Evolutionary conservation across 1,140 invertebrate genomes (phyloP).

Genomic region (Aphelenchoides fujianensis): DNA sequence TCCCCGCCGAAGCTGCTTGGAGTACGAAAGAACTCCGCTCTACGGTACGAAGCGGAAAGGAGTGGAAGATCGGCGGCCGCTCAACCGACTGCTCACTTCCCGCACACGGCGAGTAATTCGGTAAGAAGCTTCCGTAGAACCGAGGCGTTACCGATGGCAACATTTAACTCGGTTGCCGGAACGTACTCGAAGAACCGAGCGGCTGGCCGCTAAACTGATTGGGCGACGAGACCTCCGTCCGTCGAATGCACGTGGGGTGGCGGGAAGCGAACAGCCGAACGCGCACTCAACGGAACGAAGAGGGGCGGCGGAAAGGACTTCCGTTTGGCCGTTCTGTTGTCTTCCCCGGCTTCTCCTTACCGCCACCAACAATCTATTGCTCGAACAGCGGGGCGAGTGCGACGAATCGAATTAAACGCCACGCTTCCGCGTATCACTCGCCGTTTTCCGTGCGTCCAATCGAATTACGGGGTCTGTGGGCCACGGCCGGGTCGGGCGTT

Average conservation of each 20-base stretch:
- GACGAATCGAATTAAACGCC: conserved; percentile 1
- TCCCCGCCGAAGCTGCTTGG: background rate
- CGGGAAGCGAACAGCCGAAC: background rate
- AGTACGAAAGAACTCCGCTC: background rate
- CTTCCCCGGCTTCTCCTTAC: background rate
- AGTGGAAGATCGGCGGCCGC: background rate
- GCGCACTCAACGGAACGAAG: background rate
- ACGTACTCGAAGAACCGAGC: background rate
- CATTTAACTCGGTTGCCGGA: background rate
- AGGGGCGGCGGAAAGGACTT: background rate
- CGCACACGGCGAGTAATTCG: background rate
- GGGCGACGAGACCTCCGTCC: background rate
- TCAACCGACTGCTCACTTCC: too few relatives aligned
- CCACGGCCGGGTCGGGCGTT: background rate
- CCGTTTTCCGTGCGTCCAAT: background rate
- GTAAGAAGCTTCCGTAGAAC: too few relatives aligned
- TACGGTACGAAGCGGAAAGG: background rate
- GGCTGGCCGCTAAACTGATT: background rate
- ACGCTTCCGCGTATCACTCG: background rate
- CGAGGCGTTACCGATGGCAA: background rate
- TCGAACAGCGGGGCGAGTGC: background rate
- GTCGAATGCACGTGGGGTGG: background rate
- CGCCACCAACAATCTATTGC: background rate
- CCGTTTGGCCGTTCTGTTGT: background rate
- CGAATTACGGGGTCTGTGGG: background rate